Evolutionary conservation across 2,888 invertebrate genomes (phyloP), one percentile per base, ranked within the genome.

Genomic region (Linyphia triangularis): DNA sequence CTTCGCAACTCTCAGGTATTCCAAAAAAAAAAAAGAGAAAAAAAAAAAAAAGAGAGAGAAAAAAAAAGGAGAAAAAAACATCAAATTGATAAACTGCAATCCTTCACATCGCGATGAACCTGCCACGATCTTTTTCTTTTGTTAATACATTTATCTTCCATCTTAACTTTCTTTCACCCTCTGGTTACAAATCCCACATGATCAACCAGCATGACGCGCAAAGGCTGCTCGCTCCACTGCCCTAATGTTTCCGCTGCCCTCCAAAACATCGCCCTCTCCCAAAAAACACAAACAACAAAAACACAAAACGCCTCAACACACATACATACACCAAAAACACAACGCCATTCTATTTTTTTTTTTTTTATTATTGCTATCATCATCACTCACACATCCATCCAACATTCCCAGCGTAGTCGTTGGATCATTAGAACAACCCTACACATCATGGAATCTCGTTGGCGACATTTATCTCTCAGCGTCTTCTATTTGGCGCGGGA

Each of bases 241-340:
- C 81, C 86, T 75, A 88, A 88, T 88, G 85, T 67, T 88, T 88
- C 73, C 73, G 73, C 69, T 81, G 86, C 86, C 86, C 79, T 86
- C 73, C 43, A 30, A 37, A 82, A 40, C 70, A 70, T 69, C 81
- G 28, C 24, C 59, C 63, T n/a, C 67, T 19, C n/a, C 22, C 63
- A 73, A 61, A 40, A 51, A 69, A 69, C 37, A 67, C 79, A 79
- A 28, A 81, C 37, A 61, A 77, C 37, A 59, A 57, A 63, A 67
- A 79, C 30, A 77, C 73, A 73, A 73, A 73, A 57, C 57, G 26
- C 10, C 70, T 30, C 30, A 9, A 33, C 72, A 51, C 19, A 51
- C 72, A 51, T 51, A 73, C 72, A 73, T 22, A 40, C 69, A 69
- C 24, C 19, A 16, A 69, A 51, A 16, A 75, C 59, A 57, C 28